Evolutionary conservation across 2,113 vertebrate genomes (phyloP).

Genomic region (Channa maculata): DNA sequence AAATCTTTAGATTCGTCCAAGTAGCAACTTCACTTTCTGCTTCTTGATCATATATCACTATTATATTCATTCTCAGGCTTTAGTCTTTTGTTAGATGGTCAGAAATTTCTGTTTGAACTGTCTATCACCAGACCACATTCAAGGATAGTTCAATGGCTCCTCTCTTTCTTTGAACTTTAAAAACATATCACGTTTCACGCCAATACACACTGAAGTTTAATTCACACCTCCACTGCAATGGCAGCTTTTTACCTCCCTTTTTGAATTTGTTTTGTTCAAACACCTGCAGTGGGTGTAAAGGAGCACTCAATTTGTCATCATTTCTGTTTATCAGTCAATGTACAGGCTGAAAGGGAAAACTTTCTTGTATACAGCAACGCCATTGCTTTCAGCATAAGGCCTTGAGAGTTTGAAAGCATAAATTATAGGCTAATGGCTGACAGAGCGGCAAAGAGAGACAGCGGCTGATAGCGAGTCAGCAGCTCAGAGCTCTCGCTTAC

Average conservation of each 20-base stretch:
- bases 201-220: slow-evolving; percentile 21
- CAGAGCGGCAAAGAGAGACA: slow-evolving; percentile 49
- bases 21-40: slow-evolving; percentile 15
- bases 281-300: slow-evolving; percentile 69
- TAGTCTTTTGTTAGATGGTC: neutral
- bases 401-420: slow-evolving; percentile 64
- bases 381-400: slow-evolving; percentile 31
- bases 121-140: slow-evolving; percentile 4
- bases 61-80: neutral
- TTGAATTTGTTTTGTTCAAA: slow-evolving; percentile 52
- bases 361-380: slow-evolving; percentile 19
- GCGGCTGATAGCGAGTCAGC: slow-evolving; percentile 59
- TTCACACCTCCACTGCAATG: slow-evolving; percentile 51
- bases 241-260: slow-evolving; percentile 11
- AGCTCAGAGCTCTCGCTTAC: slow-evolving; percentile 38
- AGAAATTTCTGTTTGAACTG: slow-evolving; percentile 22
- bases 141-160: neutral
- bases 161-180: slow-evolving; percentile 12
- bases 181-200: slow-evolving; percentile 25
- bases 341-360: slow-evolving; percentile 60
- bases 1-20: slow-evolving; percentile 19
- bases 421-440: slow-evolving; percentile 71
- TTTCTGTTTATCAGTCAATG: slow-evolving; percentile 64
- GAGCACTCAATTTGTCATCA: slow-evolving; percentile 45
- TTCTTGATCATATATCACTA: slow-evolving; percentile 10